Conservation (phyloP, 2,888 invertebrate genomes). For the Venusia cambrica region DNA sequence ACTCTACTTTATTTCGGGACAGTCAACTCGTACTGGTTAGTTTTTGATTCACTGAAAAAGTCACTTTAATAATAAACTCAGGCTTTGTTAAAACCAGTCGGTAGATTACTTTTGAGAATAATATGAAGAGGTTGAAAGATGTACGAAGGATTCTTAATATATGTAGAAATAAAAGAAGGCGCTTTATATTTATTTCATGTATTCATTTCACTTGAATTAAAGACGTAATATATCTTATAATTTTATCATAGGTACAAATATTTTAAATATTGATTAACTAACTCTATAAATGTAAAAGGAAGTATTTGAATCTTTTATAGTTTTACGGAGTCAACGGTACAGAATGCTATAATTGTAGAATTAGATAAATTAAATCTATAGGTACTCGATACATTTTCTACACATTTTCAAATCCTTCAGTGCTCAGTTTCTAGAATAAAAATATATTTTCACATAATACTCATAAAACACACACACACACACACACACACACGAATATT, state of each 20-base stretch:
- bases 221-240: too few relatives aligned
- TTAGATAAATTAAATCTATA: constrained; percentile 22
- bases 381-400: constrained; percentile 39
- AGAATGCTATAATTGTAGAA: constrained; percentile 7
- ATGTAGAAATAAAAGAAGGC: too few relatives aligned
- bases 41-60: too few relatives aligned
- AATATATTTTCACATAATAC: constrained; percentile 4
- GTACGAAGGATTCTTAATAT: too few relatives aligned
- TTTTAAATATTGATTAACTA: constrained; percentile 9
- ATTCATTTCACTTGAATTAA: too few relatives aligned
- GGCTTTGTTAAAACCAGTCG: too few relatives aligned
- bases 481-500: constrained; percentile 1
- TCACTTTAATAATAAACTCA: too few relatives aligned
- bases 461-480: not conserved
- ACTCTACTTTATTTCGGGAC: too few relatives aligned
- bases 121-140: too few relatives aligned
- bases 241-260: constrained; percentile 37
- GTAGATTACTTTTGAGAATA: too few relatives aligned
- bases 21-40: too few relatives aligned
- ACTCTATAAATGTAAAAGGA: constrained; percentile 14
- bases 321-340: constrained; percentile 10
- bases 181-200: too few relatives aligned
- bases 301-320: constrained; percentile 7
- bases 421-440: constrained; percentile 41
- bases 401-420: constrained; percentile 60